These are phyloP conservation scores for Larimichthys crocea DNA, from an alignment of 2,113 vertebrate genomes.

Conservation along the genomic window DNA sequence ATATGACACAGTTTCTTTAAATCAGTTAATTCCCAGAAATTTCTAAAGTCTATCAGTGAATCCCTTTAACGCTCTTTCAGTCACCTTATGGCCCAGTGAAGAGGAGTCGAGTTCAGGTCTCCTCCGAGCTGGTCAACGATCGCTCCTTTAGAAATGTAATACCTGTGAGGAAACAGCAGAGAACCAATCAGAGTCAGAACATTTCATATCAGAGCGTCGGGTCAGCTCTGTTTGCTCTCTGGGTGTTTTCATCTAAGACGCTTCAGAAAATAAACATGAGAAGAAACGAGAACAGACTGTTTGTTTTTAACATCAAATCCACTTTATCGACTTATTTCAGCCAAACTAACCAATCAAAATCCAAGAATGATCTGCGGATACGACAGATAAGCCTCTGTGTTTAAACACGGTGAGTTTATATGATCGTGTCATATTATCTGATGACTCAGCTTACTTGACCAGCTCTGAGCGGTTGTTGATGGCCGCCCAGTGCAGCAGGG, in stretches of 20 bases:
- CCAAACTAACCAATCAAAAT: not conserved
- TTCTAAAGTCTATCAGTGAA: not conserved
- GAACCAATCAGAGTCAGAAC: not conserved
- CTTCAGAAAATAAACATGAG: too few species aligned
- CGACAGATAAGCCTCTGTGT: not conserved
- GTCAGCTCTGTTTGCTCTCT: not conserved
- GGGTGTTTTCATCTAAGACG: too few species aligned
- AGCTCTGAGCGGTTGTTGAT: slow-evolving; percentile 96
- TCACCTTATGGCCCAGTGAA: slow-evolving; percentile 98
- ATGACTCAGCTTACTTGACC: slow-evolving; percentile 87
- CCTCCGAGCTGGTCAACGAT: slow-evolving; percentile 95
- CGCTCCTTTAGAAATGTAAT: slow-evolving; percentile 95
- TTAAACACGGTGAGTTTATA: not conserved
- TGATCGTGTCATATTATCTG: not conserved
- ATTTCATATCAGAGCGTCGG: not conserved
- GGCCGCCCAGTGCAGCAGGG: slow-evolving; percentile 96
- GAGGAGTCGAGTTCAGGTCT: slow-evolving; percentile 95
- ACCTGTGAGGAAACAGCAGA: slow-evolving; percentile 80
- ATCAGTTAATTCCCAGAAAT: too few species aligned
- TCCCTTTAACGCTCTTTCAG: not conserved
- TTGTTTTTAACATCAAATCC: not conserved
- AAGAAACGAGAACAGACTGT: not conserved
- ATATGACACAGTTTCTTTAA: too few species aligned
- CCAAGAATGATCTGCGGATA: not conserved
- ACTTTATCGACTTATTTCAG: not conserved